phyloP scores from a whole-genome alignment of 2,113 vertebrate species.

The Sylvietta virens region DNA sequence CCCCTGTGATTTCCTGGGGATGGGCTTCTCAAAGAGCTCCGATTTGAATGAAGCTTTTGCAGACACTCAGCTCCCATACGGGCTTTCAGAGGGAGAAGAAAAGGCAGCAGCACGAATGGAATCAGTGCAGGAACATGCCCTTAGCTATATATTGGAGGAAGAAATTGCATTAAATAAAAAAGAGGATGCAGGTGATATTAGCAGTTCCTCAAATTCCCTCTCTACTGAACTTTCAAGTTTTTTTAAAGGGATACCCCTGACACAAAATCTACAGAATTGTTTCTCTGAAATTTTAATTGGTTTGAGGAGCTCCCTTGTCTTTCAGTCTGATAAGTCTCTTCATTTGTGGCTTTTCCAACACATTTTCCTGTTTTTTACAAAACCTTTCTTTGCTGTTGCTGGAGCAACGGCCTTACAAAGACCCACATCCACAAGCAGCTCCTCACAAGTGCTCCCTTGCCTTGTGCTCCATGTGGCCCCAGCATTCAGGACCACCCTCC shows the following conservation, averaged over 20 bases:
- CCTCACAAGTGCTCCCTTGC: background rate
- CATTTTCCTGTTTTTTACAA: background rate
- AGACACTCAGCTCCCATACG: background rate
- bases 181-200: background rate
- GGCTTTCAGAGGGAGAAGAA: conserved; percentile 8
- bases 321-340: background rate
- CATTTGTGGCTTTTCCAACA: background rate
- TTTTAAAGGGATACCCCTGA: background rate
- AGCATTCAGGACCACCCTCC: background rate
- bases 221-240: background rate
- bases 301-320: background rate
- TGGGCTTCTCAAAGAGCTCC: conserved; percentile 12
- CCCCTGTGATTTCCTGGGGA: conserved; percentile 37
- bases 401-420: background rate
- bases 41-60: conserved; percentile 47
- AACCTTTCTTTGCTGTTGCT: background rate
- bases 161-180: background rate
- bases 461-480: background rate
- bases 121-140: background rate
- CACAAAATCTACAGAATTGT: background rate
- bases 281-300: background rate
- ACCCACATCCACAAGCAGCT: background rate
- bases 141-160: background rate
- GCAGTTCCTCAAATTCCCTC: background rate
- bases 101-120: background rate